Percentiles rank a stretch among this genome's conserved stretches.
phyloP scores from a whole-genome alignment of 2,113 vertebrate species.

The Heteronetta atricapilla region DNA sequence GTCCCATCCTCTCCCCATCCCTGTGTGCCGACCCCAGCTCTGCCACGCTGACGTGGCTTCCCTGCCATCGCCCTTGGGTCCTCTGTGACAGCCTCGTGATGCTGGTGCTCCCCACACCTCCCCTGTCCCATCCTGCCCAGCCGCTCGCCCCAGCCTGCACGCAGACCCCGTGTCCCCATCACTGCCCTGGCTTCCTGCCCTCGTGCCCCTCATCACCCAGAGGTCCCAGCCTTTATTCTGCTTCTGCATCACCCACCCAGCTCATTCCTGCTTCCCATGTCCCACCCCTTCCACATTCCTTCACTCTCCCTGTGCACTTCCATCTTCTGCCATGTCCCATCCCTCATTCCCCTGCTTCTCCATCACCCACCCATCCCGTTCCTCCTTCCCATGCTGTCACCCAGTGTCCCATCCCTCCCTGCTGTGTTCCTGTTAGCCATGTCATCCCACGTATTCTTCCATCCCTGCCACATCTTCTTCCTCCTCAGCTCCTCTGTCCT shows the following conservation, averaged over 20 bases:
- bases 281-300: no score
- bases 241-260: background rate
- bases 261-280: no score
- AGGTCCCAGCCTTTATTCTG: background rate
- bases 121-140: background rate
- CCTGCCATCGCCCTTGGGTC: fast-evolving
- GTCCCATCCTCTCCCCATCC: background rate
- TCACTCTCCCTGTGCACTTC: background rate
- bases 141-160: background rate
- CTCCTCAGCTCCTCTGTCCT: background rate
- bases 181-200: background rate
- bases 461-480: background rate
- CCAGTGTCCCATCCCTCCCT: background rate
- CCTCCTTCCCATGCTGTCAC: background rate
- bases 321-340: background rate
- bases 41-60: background rate
- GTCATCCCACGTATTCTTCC: background rate
- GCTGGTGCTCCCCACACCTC: background rate
- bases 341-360: background rate
- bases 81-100: background rate
- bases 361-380: background rate
- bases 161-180: fast-evolving
- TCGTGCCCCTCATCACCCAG: background rate
- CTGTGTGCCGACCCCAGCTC: background rate
- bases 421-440: background rate